phyloP scores from a whole-genome alignment of 2,113 vertebrate species.

The Dipodomys ordii region DNA sequence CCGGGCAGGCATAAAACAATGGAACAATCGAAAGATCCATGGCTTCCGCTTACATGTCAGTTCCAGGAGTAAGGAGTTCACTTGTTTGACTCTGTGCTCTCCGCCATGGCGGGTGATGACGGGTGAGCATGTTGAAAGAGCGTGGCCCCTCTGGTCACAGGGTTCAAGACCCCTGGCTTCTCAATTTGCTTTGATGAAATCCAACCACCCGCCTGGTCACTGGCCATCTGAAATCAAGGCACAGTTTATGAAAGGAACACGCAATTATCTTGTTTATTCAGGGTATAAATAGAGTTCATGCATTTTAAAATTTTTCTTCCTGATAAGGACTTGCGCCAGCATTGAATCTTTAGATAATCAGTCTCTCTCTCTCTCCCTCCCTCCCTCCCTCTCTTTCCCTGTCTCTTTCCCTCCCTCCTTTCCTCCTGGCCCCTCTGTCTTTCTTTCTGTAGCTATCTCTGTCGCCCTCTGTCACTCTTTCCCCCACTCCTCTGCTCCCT shows the following conservation, averaged over 20 bases:
- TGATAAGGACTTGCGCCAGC: constrained; percentile 74
- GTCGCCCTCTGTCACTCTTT: no score
- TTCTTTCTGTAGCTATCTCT: no score
- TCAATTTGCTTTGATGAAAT: constrained; percentile 67
- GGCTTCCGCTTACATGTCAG: constrained; percentile 5
- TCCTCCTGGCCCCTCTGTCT: no score
- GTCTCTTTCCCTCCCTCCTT: neutral
- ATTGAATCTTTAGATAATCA: constrained; percentile 50
- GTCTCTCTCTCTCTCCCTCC: neutral
- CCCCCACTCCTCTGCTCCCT: no score
- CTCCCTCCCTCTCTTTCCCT: no score
- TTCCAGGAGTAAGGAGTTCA: constrained; percentile 42
- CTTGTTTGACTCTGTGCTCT: constrained; percentile 49
- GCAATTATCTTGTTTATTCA: constrained; percentile 79
- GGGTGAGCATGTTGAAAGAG: constrained; percentile 51
- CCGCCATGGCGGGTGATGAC: no score
- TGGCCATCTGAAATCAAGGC: constrained; percentile 71
- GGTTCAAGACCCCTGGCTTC: constrained; percentile 61
- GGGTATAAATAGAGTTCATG: constrained; percentile 78
- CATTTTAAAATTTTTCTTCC: constrained; percentile 78
- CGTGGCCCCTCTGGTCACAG: constrained; percentile 66
- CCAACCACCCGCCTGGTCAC: constrained; percentile 71
- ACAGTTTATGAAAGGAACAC: constrained; percentile 68
- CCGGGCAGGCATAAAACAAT: neutral
- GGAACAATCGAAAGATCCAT: constrained; percentile 54